Base-by-base conservation (phyloP, 1,140 invertebrate genomes). In the Ganaspis sp. region DNA sequence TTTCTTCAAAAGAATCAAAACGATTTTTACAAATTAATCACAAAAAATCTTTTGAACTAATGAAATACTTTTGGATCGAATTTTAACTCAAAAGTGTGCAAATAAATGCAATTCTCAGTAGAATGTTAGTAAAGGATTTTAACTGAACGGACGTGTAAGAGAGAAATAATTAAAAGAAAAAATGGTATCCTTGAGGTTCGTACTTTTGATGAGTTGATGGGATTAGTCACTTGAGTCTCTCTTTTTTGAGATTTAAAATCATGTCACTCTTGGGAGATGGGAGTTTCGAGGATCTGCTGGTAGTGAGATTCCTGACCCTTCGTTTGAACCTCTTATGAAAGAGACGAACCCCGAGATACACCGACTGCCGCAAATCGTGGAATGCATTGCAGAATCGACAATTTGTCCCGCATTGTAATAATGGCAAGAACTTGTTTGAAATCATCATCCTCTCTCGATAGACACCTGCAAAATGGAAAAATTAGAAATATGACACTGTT, bases 371-470 rank as follows among this genome's bases (percentile, higher is more conserved):
- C 74, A 81, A 84, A 84, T 84, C 40, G 79, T 73, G 81, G 81
- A 85, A 85, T 82, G 79, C 76, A 77, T 78, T 83, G 84, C 76
- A 81, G 82, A 85, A 85, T 85, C 76, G 83, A 79, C 81, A 40
- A 84, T 84, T 85, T 81, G 81, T 79, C 77, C 75, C 83, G 45
- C n/a, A 82, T 82, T 76, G 73, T 72, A 78, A 78, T 78, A 81
- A 81, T 75, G 80, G 71, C 79, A 42, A 75, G 75, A 49, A 70
- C n/a, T 72, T 77, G 45, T 72, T 73, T 77, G 64, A 76, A 64
- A 79, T 34, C 29, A 34, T 34, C 29, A 6, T 34, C 6, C 29
- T 34, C n/a, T n/a, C n/a, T n/a, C n/a, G n/a, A n/a, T n/a, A n/a
- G n/a, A n/a, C n/a, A n/a, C n/a, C n/a, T n/a, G n/a, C n/a, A n/a